A percentile compares a stretch with the other conserved stretches of the same genome.
Evolutionary conservation across 2,888 invertebrate genomes (phyloP).

Genomic region (Tinea semifulvella): DNA sequence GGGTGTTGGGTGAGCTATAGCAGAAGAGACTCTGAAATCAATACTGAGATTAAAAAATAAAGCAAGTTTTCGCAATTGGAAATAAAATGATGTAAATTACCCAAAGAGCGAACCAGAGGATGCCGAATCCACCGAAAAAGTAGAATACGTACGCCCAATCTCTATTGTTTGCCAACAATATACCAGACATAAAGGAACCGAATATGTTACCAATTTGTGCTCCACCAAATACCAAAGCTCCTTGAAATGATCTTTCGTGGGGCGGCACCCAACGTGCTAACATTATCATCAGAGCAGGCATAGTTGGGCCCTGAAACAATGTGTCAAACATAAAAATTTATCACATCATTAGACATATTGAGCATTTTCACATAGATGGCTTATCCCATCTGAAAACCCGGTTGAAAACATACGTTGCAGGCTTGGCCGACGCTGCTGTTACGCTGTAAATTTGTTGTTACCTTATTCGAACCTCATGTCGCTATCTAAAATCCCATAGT

Average conservation of each 20-base stretch:
- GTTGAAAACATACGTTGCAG: no score
- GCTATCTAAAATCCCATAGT: no score
- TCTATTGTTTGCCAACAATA: slow-evolving; percentile 50
- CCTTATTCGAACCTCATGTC: no score
- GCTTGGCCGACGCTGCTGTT: no score
- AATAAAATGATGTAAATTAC: slow-evolving; percentile 27
- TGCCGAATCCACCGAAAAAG: slow-evolving; percentile 64
- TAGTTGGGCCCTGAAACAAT: slow-evolving; percentile 73
- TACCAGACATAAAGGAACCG: slow-evolving; percentile 61
- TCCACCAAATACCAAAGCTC: slow-evolving; percentile 69
- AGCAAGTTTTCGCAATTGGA: background rate
- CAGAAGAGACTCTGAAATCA: slow-evolving; percentile 50
- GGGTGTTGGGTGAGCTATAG: slow-evolving; percentile 58
- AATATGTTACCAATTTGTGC: slow-evolving; percentile 66
- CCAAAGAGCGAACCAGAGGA: slow-evolving; percentile 64
- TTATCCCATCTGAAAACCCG: no score
- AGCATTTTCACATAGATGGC: no score
- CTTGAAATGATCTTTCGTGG: slow-evolving; percentile 64
- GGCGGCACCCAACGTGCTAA: slow-evolving; percentile 70
- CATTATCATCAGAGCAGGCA: slow-evolving; percentile 72
- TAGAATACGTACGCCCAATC: slow-evolving; percentile 69
- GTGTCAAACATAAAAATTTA: background rate
- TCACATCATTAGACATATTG: no score
- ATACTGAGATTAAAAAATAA: slow-evolving; percentile 16
- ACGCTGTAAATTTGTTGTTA: no score